Conservation (phyloP, 2,888 invertebrate genomes). For the Anthrax anthrax region DNA sequence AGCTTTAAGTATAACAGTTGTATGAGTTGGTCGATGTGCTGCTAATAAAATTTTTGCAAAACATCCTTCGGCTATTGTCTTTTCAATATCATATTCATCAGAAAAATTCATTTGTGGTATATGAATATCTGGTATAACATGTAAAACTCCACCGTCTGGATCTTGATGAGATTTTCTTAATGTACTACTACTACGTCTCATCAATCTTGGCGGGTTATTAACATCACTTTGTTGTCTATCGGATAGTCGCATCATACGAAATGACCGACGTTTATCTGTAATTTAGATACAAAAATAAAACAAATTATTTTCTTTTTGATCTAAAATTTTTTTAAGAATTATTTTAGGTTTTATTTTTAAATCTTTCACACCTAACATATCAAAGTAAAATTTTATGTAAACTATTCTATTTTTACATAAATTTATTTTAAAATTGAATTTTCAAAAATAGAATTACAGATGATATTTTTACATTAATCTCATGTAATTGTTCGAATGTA, state of each 20-base stretch:
- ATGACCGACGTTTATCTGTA: conserved; percentile 13
- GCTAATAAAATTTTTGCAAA: conserved; percentile 54
- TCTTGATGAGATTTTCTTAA: not conserved
- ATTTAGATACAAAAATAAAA: conserved; percentile 2
- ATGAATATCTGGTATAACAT: conserved; percentile 39
- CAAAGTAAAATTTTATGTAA: no score
- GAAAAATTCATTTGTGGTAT: conserved; percentile 39
- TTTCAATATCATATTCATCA: conserved; percentile 48
- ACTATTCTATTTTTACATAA: no score
- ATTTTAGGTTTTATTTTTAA: no score
- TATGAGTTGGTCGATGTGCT: conserved; percentile 41
- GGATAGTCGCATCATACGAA: conserved; percentile 16
- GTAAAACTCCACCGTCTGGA: conserved; percentile 33
- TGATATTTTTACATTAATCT: no score
- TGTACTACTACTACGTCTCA: not conserved
- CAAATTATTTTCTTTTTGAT: not conserved
- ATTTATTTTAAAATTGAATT: no score
- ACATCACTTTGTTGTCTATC: conserved; percentile 16
- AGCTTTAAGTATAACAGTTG: conserved; percentile 53
- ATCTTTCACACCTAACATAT: no score
- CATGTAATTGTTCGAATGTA: no score
- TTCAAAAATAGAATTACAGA: no score
- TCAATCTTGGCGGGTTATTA: conserved; percentile 24
- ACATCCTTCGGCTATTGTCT: conserved; percentile 51
- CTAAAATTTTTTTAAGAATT: no score